Evolutionary conservation across 2,888 invertebrate species (phyloP), one percentile per base, ranked within the genome.

Genomic region (Pristionchus arcanus): DNA sequence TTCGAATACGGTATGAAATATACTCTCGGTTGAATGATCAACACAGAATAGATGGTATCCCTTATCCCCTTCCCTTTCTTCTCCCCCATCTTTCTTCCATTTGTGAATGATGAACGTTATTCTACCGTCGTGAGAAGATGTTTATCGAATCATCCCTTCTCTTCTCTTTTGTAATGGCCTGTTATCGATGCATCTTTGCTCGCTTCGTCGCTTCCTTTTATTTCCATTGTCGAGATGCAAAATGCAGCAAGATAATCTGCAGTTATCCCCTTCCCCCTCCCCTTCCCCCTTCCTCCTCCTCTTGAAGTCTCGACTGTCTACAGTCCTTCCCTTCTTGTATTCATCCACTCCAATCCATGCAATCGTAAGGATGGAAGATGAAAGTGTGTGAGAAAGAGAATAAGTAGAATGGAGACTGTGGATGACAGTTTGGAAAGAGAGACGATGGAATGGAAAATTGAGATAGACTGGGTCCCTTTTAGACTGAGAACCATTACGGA

Each of bases 81-180:
- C 4, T 66, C 19, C 63, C 34, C 63, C 63, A n/a, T 71, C 31
- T 71, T 34, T 28, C 68, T 34, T 21, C 68, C 34, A 71, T 71
- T 71, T 71, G 68, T 71, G 68, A 13, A 71, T 71, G n/a, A 63
- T n/a, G 63, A 11, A 2, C 13, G 68, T 34, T 71, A 31, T 15
- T 71, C 31, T 71, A 34, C 68, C 31, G 31, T 31, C 28, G 59
- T 4, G 63, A 63, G 63, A 63, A 63, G 68, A 19, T 71, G 68
- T 71, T 71, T 71, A 31, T 71, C 68, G 68, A 71, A 71, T 71
- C 31, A 71, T 71, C 68, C 63, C 66, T 28, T 68, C 68, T 31
- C 42, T 71, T 71, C 68, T 71, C 68, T 34, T n/a, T 71, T 71
- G 68, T 71, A 31, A 71, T 71, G 68, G 42, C 2, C 68, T 71